phyloP scores from a whole-genome alignment of 2,797 vertebrate species.

The Tenualosa thibaudeaui region DNA sequence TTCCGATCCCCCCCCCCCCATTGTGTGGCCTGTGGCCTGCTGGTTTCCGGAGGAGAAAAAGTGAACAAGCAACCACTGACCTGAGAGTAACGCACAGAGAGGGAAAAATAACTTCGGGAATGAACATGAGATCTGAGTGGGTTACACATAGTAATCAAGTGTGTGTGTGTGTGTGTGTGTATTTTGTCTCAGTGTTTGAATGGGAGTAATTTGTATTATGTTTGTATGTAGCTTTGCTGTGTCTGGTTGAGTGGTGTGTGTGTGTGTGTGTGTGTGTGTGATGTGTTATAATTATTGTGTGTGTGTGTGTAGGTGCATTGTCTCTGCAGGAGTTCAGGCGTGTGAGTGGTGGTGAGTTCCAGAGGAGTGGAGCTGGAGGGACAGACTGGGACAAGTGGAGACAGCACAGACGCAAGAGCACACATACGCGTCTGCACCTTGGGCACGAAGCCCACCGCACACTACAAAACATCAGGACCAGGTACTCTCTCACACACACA shows the following conservation, averaged over 20 bases:
- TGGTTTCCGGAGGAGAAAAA: conserved; percentile 62
- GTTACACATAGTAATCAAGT: neutral
- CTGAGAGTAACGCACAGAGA: conserved; percentile 57
- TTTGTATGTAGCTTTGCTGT: neutral
- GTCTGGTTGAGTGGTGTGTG: neutral
- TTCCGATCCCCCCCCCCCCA: conserved; percentile 46
- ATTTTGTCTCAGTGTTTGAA: conserved; percentile 9
- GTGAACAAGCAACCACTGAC: conserved; percentile 60
- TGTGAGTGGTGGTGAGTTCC: conserved; percentile 83
- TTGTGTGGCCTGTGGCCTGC: conserved; percentile 59
- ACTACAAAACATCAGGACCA: conserved; percentile 84
- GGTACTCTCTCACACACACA: conserved; percentile 68
- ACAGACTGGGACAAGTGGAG: conserved; percentile 63
- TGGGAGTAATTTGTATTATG: neutral
- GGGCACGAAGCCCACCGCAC: conserved; percentile 88
- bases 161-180: neutral
- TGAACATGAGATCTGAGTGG: neutral
- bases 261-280: conserved; percentile 23
- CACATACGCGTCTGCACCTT: conserved; percentile 91
- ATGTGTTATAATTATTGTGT: neutral
- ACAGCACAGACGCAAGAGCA: conserved; percentile 84
- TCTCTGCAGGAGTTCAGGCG: conserved; percentile 87
- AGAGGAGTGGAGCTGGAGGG: conserved; percentile 65
- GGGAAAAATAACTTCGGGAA: conserved; percentile 22
- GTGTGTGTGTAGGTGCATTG: conserved; percentile 74